phyloP scores from a whole-genome alignment of 2,797 vertebrate genomes.

The Otolemur crassicaudatus region DNA sequence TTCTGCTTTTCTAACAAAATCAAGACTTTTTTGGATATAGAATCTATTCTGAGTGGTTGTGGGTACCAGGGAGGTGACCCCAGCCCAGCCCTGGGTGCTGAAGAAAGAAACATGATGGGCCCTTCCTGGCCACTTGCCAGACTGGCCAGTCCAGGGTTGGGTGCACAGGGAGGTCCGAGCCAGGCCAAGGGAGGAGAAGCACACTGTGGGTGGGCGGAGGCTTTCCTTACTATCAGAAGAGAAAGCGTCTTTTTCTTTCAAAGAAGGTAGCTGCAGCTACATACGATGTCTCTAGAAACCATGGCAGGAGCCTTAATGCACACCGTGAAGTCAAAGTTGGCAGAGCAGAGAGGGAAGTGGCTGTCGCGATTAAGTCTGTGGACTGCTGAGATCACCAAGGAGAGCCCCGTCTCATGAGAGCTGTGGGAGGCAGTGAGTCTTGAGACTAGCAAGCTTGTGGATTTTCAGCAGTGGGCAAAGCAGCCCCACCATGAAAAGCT shows the following conservation, averaged over 20 bases:
- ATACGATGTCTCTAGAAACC: neutral
- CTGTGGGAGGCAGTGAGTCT: accelerated
- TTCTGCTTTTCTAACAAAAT: neutral
- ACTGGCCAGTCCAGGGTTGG: neutral
- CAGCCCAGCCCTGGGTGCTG: accelerated
- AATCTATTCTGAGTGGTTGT: accelerated
- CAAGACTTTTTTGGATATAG: neutral
- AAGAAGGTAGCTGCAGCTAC: accelerated
- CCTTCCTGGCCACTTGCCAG: neutral
- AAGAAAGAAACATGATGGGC: accelerated
- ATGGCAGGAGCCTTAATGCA: accelerated
- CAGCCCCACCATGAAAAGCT: accelerated
- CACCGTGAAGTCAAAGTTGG: accelerated
- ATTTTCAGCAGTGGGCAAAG: accelerated
- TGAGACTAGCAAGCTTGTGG: accelerated
- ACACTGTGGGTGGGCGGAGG: accelerated
- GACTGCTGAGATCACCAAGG: accelerated
- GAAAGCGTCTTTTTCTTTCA: neutral
- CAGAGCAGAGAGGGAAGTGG: accelerated
- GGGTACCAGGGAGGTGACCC: accelerated
- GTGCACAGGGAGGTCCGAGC: accelerated
- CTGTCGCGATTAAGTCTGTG: accelerated
- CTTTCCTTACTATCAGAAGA: neutral
- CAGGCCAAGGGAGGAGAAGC: accelerated
- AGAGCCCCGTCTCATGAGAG: accelerated